Base-by-base conservation (phyloP, 2,797 vertebrate genomes). In the Neostethus bicornis region DNA sequence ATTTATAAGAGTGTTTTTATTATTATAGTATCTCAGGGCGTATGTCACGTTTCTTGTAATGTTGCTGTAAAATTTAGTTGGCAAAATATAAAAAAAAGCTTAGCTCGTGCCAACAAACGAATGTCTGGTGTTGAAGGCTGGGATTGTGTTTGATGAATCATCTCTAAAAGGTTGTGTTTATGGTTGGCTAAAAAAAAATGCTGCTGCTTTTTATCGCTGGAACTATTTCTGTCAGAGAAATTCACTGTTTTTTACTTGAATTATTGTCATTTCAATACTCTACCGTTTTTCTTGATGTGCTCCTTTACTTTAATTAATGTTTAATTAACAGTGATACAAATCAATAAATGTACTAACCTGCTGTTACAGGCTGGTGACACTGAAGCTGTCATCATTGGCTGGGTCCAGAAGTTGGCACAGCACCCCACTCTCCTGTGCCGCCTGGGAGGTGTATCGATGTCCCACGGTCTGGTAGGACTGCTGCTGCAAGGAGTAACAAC, bases 301-400 rank as follows among this genome's bases (percentile, higher is more conserved):
- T 34, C 34, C 34, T 34, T 6, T 14, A 34, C 14, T 34, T 6
- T 34, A 34, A n/a, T 13, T 31, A 32, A 34, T n/a, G 32, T 32
- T 34, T 32, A n/a, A 14, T n/a, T 34, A 10, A 2, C 44, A 11
- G 49, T 49, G 51, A 5, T 26, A 4, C 7, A 5, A 52, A 17
- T 21, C 13, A 8, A 42, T 20, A 2, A 39, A 25, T 32, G 34
- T 42, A 65, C 82, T 59, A 17, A 90, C 93, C 93, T 90, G 81
- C 70, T 74, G 73, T 94, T 98, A 99, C 94, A 99, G 95, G 93
- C 96, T 97, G 91, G 97, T 99, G 92, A 98, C 96, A 46, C 95
- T 98, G 90, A 98, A 99, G 91, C 94, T 95, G 91, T 99, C 97
- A 77, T 99, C 97, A 6, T 92, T 92, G 79, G 95, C 93, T 66